Evolutionary conservation across 2,888 invertebrate genomes (phyloP), one percentile per base, ranked within the genome.

Genomic region (Orgyia antiqua): DNA sequence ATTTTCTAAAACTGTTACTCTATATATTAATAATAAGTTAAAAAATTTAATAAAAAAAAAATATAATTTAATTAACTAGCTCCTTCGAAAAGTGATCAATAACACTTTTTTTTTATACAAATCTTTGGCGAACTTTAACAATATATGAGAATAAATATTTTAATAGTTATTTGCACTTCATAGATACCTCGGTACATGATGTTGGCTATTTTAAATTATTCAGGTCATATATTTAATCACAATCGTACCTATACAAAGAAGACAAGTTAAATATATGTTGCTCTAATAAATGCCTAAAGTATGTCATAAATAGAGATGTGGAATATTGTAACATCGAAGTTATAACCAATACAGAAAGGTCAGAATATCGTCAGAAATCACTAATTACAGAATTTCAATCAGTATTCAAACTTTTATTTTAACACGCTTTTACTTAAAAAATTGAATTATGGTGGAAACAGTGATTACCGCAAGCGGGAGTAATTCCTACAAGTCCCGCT

Each of bases 81-180:
- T 73, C 70, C 70, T 51, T 67, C 58, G 55, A 66, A 72, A 70
- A 72, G 66, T 73, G 76, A 70, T 60, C 56, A 15, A 70, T 71
- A 71, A 71, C 69, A 69, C 66, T 72, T 64, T 76, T 70, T 67
- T 68, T 69, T 59, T 70, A 72, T 73, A 75, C 72, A 75, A 54
- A 75, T 72, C 71, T 82, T 82, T 78, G 80, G 83, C 80, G 77
- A 72, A 70, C 74, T 72, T 75, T 80, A 84, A 84, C 83, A 83
- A 83, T 77, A 71, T 71, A 73, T 59, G 68, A 66, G 68, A 70
- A 73, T 71, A 70, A 68, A 59, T 44, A 56, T 58, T 54, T 54
- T 42, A 46, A 45, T 49, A 43, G 52, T 57, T 60, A 61, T 46
- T 39, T 52, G 37, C 41, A 39, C 40, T 40, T 45, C 46, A 44